Evolutionary conservation across 2,113 vertebrate genomes (phyloP).

Genomic region (Eurystomus gularis): DNA sequence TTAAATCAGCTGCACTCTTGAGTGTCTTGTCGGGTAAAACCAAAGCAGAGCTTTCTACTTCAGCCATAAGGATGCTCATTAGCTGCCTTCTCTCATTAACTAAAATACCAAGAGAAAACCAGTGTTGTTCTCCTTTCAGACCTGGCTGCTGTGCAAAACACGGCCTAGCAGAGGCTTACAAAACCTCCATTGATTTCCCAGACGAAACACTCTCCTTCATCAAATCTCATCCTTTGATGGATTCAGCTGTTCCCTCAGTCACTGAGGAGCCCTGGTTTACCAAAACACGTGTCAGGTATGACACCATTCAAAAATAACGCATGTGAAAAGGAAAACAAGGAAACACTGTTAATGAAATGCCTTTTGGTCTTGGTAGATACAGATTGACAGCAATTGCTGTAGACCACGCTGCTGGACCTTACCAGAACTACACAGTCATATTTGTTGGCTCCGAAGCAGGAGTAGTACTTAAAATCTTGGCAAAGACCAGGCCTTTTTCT

Average conservation of each 20-base stretch:
- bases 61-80: neutral
- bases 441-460: conserved; percentile 96
- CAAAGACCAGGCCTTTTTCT: conserved; percentile 86
- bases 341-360: neutral
- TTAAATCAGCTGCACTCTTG: neutral
- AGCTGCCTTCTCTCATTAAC: conserved; percentile 37
- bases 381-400: conserved; percentile 89
- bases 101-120: conserved; percentile 26
- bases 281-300: conserved; percentile 95
- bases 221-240: conserved; percentile 97
- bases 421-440: conserved; percentile 94
- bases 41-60: neutral
- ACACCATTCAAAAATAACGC: neutral
- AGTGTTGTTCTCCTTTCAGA: conserved; percentile 79
- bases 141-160: conserved; percentile 95
- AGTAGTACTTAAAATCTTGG: conserved; percentile 93
- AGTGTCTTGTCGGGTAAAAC: neutral
- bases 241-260: conserved; percentile 89
- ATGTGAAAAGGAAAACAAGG: neutral
- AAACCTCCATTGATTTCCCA: conserved; percentile 95
- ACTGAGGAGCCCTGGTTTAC: conserved; percentile 97
- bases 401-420: conserved; percentile 89
- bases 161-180: conserved; percentile 86
- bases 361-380: conserved; percentile 79
- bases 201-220: conserved; percentile 96